Conservation (phyloP, 2,888 invertebrate genomes). For the Catocala sponsa region DNA sequence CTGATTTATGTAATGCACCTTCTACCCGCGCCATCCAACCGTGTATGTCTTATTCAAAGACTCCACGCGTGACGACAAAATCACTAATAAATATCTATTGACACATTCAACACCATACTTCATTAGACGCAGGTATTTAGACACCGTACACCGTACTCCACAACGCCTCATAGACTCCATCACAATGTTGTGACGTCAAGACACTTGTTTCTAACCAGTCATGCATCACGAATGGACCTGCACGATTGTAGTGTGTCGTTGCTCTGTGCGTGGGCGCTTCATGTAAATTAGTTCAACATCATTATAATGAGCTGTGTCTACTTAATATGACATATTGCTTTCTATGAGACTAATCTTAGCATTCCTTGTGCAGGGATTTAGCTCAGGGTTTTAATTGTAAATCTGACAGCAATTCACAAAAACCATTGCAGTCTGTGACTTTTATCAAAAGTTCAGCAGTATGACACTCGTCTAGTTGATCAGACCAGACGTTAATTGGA, state of each 20-base stretch:
- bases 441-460: too few species aligned
- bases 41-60: not conserved
- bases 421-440: too few species aligned
- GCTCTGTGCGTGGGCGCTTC: conserved; percentile 25
- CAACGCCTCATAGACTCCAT: conserved; percentile 9
- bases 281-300: conserved; percentile 9
- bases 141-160: too few species aligned
- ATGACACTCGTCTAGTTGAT: too few species aligned
- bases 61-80: not conserved
- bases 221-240: conserved; percentile 60
- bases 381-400: too few species aligned
- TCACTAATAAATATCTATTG: conserved; percentile 1
- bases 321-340: too few species aligned
- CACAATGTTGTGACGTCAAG: conserved; percentile 3
- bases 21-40: not conserved
- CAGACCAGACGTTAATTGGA: too few species aligned
- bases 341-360: too few species aligned
- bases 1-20: too few species aligned
- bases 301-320: conserved; percentile 1
- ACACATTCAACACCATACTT: not conserved
- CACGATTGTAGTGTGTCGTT: conserved; percentile 35
- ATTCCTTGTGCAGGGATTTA: too few species aligned
- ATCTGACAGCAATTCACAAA: too few species aligned
- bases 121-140: conserved; percentile 12
- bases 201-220: conserved; percentile 62